Percentiles rank a stretch among this genome's conserved stretches.
Evolutionary conservation across 2,888 invertebrate genomes (phyloP).

Genomic region (Melanargia galathea): DNA sequence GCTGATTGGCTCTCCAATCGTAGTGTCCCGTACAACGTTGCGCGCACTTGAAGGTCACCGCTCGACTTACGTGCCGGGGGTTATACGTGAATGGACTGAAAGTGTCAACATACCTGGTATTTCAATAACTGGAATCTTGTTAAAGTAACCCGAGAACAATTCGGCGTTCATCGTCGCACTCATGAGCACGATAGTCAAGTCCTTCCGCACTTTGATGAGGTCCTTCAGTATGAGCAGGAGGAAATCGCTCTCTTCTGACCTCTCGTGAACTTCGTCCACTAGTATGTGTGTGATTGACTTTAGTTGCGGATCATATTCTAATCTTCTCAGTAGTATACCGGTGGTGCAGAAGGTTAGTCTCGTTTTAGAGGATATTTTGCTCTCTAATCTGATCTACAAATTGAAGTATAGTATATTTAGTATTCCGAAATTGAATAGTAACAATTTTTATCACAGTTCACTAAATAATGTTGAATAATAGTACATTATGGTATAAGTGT

Average conservation of each 20-base stretch:
- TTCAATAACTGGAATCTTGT: slow-evolving; percentile 88
- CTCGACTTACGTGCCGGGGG: too few species aligned
- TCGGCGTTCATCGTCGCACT: slow-evolving; percentile 95
- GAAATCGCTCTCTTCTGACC: slow-evolving; percentile 95
- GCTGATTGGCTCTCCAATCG: too few species aligned
- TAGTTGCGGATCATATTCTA: slow-evolving; percentile 90
- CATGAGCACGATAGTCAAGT: slow-evolving; percentile 94
- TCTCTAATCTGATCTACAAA: slow-evolving; percentile 90
- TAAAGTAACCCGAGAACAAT: slow-evolving; percentile 92
- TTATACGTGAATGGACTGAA: too few species aligned
- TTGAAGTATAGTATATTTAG: background rate
- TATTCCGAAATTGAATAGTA: too few species aligned
- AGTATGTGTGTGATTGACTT: slow-evolving; percentile 91
- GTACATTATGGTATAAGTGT: too few species aligned
- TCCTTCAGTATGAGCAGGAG: slow-evolving; percentile 91
- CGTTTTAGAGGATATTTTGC: slow-evolving; percentile 88
- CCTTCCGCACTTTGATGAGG: slow-evolving; percentile 86
- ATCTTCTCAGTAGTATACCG: slow-evolving; percentile 92
- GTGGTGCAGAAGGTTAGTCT: slow-evolving; percentile 96
- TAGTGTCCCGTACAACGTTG: too few species aligned
- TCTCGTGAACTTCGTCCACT: slow-evolving; percentile 96
- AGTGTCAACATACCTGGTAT: slow-evolving; percentile 84
- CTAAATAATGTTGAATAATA: too few species aligned
- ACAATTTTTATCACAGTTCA: too few species aligned
- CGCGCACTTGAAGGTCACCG: too few species aligned